These are phyloP conservation scores for Scaptomyza hsui DNA, from an alignment of 1,140 invertebrate species.

Conservation along the genomic window DNA sequence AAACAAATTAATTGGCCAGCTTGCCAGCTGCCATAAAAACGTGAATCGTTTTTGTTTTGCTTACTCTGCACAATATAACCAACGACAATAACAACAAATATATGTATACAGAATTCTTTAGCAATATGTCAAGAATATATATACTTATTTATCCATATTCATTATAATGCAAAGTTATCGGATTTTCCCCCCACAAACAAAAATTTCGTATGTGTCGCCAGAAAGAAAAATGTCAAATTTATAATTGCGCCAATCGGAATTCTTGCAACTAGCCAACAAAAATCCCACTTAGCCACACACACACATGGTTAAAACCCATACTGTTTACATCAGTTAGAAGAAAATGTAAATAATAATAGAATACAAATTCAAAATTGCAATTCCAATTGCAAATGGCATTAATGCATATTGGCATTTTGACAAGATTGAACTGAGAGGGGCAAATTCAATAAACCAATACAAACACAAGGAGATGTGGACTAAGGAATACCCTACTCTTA, in stretches of 20 bases:
- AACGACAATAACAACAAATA: conserved; percentile 25
- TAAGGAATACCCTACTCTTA: conserved; percentile 1
- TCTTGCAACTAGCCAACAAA: conserved; percentile 15
- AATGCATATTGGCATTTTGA: conserved; percentile 52
- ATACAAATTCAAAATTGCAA: conserved; percentile 75
- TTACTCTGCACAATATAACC: conserved; percentile 12
- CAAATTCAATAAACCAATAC: conserved; percentile 10
- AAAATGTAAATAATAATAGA: conserved; percentile 19
- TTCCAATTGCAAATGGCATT: conserved; percentile 57
- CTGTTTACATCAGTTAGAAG: conserved; percentile 14
- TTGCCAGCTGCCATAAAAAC: conserved; percentile 75
- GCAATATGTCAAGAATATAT: conserved; percentile 35
- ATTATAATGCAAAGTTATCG: conserved; percentile 12
- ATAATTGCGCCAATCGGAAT: conserved; percentile 37
- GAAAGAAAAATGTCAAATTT: conserved; percentile 13
- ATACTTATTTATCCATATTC: not conserved
- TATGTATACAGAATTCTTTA: conserved; percentile 19
- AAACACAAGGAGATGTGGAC: not conserved
- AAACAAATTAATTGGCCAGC: conserved; percentile 72
- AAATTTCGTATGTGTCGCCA: conserved; percentile 12
- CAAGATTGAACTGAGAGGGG: conserved; percentile 27
- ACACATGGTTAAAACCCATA: conserved; percentile 7
- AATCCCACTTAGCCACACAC: conserved; percentile 2
- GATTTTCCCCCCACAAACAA: conserved; percentile 29
- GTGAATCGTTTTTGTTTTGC: conserved; percentile 69